Conservation (phyloP, 2,888 invertebrate species). For the Embidobia sp. region DNA sequence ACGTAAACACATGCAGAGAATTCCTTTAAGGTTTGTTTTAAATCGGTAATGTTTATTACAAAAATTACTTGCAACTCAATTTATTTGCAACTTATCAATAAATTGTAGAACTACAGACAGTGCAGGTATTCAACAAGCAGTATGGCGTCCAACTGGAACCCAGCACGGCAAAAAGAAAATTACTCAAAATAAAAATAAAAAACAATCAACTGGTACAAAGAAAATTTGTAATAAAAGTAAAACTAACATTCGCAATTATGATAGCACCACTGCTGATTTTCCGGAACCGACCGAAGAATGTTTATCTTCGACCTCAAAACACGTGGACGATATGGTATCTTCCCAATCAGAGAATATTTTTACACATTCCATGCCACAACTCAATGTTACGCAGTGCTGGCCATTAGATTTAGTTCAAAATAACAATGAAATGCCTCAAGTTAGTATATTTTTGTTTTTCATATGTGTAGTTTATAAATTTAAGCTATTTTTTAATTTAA, state of each 20-base stretch:
- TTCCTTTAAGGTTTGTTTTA: slow-evolving; percentile 74
- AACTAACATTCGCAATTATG: slow-evolving; percentile 54
- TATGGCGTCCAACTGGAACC: slow-evolving; percentile 80
- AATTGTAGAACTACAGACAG: slow-evolving; percentile 71
- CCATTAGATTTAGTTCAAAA: slow-evolving; percentile 78
- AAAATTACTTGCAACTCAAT: too few species aligned
- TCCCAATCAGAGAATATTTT: slow-evolving; percentile 71
- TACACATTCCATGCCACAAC: slow-evolving; percentile 71
- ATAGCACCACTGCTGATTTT: slow-evolving; percentile 65
- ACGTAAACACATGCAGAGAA: slow-evolving; percentile 79
- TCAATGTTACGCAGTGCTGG: slow-evolving; percentile 77
- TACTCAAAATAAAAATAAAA: slow-evolving; percentile 69
- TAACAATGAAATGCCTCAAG: slow-evolving; percentile 76
- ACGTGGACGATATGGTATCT: slow-evolving; percentile 67
- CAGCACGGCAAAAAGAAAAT: slow-evolving; percentile 78
- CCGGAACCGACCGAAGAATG: slow-evolving; percentile 60
- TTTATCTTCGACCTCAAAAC: slow-evolving; percentile 42
- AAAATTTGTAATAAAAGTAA: slow-evolving; percentile 70
- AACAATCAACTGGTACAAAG: slow-evolving; percentile 60
- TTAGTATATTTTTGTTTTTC: slow-evolving; percentile 48
- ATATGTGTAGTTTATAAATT: too few species aligned
- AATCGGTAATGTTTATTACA: too few species aligned
- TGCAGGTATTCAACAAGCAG: slow-evolving; percentile 77
- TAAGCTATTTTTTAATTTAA: too few species aligned
- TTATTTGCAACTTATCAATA: too few species aligned